Evolutionary conservation across 2,113 vertebrate genomes (phyloP), one percentile per base, ranked within the genome.

Genomic region (Rhinichthys klamathensis): DNA sequence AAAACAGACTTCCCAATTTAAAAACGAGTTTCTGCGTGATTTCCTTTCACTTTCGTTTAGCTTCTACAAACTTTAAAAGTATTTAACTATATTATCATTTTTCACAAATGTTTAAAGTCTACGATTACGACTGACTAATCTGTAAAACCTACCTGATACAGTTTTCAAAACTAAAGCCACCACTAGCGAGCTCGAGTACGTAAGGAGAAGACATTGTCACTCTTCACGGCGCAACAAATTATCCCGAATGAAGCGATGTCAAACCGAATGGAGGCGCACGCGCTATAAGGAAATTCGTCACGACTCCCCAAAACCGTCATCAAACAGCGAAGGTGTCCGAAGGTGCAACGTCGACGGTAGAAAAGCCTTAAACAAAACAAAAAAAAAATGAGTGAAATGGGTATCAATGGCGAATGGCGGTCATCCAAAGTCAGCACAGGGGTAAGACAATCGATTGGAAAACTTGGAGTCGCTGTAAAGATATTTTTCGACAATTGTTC

Each of bases 111-210:
- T 56, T 21, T 56, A 56, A 56, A 56, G 15, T 21, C 54, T 56
- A 18, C 6, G 54, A 56, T 21, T 56, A 7, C 61, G 61, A 65
- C 27, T 65, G 3, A 65, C 41, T 56, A 65, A 25, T 65, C 61
- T 30, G 23, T 30, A n/a, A 30, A 51, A 12, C 87, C 13, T 92
- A 95, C 94, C 93, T 94, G 0, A 54, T 12, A 0, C 87, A 12
- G 72, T 94, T 94, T 16, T 94, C 93, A 82, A 95, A 95, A 3
- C 92, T 92, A 65, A 95, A 95, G 1, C 94, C 94, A 3, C 92
- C 30, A 2, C 83, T 21, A 18, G 89, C 89, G 65, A 83, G 46
- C 84, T 93, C 85, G 46, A 92, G 61, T 51, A 92, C 0, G 86
- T 88, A 91, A 25, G 92, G 6, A 0, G 92, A 89, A 83, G 93